phyloP scores from a whole-genome alignment of 2,888 invertebrate species.

The Dascillus cervinus region DNA sequence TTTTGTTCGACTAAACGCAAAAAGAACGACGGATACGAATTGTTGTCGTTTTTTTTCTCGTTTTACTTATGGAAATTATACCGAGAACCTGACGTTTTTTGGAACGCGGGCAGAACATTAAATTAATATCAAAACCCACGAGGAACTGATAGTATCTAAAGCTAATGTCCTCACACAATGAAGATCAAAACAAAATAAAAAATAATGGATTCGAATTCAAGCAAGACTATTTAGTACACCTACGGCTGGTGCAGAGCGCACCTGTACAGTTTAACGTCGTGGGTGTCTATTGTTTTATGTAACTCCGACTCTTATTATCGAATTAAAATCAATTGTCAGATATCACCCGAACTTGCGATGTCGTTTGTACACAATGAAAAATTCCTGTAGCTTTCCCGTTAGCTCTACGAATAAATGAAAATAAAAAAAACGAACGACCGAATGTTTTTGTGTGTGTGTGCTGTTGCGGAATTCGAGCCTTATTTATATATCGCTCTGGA shows the following conservation, averaged over 20 bases:
- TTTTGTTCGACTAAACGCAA: no score
- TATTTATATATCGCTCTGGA: no score
- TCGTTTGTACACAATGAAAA: no score
- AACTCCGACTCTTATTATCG: slow-evolving; percentile 26
- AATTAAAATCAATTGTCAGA: slow-evolving; percentile 27
- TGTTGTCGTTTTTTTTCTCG: no score
- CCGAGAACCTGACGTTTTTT: no score
- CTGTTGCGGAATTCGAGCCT: no score
- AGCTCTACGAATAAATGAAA: no score
- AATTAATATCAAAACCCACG: slow-evolving; percentile 41
- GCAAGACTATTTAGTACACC: slow-evolving; percentile 43
- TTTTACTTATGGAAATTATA: no score
- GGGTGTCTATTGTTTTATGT: slow-evolving; percentile 34
- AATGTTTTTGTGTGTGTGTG: no score
- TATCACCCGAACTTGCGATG: background rate
- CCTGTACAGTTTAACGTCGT: slow-evolving; percentile 30
- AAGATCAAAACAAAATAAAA: slow-evolving; percentile 39
- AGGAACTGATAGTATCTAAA: slow-evolving; percentile 36
- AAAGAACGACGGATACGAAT: no score
- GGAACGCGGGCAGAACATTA: slow-evolving; percentile 35
- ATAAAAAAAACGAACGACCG: no score
- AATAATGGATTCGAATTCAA: slow-evolving; percentile 39
- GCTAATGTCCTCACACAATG: slow-evolving; percentile 43
- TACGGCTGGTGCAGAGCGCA: slow-evolving; percentile 35
- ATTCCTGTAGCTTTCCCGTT: no score